phyloP scores from a whole-genome alignment of 2,797 vertebrate species.

The Hypotaenidia philippensis region DNA sequence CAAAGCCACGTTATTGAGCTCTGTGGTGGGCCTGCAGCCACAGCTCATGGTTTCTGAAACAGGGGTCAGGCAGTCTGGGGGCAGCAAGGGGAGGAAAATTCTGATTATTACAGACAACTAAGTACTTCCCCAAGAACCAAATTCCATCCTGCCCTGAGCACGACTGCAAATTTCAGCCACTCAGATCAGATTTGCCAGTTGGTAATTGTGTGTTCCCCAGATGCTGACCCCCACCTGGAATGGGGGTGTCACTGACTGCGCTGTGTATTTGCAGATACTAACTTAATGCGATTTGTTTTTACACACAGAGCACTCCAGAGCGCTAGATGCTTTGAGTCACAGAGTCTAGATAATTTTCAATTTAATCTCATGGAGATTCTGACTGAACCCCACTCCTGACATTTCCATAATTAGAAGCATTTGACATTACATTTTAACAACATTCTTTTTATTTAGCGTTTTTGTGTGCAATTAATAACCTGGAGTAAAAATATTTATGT shows the following conservation, averaged over 20 bases:
- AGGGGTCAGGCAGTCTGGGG: fast-evolving
- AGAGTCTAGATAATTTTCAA: not conserved
- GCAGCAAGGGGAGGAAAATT: not conserved
- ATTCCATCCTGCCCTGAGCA: not conserved
- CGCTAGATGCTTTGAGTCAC: not conserved
- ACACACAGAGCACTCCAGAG: not conserved
- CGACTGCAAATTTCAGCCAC: not conserved
- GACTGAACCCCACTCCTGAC: conserved; percentile 3
- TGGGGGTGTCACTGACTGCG: not conserved
- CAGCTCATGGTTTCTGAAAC: not conserved
- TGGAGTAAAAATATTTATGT: conserved; percentile 5
- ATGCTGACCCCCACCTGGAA: not conserved
- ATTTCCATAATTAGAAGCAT: conserved; percentile 42
- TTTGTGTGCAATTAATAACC: conserved; percentile 41
- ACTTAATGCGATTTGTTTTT: not conserved
- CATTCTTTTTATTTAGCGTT: conserved; percentile 10
- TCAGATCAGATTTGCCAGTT: not conserved
- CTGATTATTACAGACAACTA: not conserved
- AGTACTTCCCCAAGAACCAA: not conserved
- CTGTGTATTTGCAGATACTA: not conserved
- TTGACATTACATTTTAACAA: not conserved
- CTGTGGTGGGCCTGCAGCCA: fast-evolving
- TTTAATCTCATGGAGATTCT: not conserved
- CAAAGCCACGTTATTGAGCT: fast-evolving
- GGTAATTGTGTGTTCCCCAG: not conserved